phyloP scores from a whole-genome alignment of 2,797 vertebrate genomes.

The Oophaga sylvatica region DNA sequence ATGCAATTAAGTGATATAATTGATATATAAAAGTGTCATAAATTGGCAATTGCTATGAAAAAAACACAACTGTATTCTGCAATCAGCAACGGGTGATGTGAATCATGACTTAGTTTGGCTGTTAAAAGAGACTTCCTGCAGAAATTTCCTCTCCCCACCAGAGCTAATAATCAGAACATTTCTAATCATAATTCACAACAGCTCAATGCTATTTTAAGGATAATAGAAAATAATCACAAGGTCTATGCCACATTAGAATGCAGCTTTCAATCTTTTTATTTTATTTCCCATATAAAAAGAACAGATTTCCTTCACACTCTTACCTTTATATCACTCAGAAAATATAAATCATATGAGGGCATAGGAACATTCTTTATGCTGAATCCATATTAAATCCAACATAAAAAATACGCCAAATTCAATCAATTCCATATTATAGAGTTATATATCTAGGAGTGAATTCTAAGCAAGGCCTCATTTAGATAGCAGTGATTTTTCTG shows the following conservation, averaged over 20 bases:
- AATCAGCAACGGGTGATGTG: not conserved
- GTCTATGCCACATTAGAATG: not conserved
- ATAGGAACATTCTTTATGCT: not conserved
- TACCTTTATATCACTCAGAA: no score
- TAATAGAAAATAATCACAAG: not conserved
- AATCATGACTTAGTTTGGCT: not conserved
- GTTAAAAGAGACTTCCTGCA: not conserved
- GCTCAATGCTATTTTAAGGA: not conserved
- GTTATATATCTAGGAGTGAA: no score
- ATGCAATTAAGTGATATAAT: not conserved
- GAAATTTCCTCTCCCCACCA: not conserved
- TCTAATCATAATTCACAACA: not conserved
- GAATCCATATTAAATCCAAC: not conserved
- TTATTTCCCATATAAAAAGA: not conserved
- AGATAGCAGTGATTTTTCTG: no score
- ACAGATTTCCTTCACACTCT: not conserved
- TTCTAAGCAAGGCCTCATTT: no score
- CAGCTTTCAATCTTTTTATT: not conserved
- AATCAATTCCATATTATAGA: not conserved
- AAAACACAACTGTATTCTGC: not conserved
- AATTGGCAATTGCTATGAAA: constrained; percentile 1
- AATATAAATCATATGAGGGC: not conserved
- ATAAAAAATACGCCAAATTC: not conserved
- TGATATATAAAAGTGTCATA: not conserved
- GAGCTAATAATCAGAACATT: not conserved